Conservation (phyloP, 2,113 vertebrate species). For the Globicephala melas region DNA sequence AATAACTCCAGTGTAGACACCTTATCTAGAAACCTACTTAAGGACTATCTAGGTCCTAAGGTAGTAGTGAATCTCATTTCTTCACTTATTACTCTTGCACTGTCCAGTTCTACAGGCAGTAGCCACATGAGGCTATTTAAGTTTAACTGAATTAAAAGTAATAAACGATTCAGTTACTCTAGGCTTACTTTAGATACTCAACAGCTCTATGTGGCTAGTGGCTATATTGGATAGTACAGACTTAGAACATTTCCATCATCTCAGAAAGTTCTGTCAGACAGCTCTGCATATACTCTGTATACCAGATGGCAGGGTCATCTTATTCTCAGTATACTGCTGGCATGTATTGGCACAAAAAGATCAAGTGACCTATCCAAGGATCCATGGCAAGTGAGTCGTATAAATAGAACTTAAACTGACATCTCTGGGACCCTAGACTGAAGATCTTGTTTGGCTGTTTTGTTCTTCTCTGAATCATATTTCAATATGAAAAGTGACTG, state of each 20-base stretch:
- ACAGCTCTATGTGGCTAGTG: background rate
- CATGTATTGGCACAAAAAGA: background rate
- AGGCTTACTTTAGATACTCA: background rate
- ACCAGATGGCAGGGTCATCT: background rate
- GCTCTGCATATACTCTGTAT: background rate
- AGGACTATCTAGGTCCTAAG: background rate
- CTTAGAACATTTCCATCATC: background rate
- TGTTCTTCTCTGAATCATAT: background rate
- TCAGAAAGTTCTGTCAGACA: background rate
- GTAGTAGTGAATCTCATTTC: background rate
- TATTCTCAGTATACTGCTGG: background rate
- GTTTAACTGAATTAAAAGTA: background rate
- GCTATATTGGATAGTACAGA: background rate
- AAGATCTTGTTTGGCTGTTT: background rate
- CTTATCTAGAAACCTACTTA: background rate
- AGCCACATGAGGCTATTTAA: background rate
- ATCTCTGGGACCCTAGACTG: background rate
- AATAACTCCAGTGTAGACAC: background rate
- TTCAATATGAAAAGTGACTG: background rate
- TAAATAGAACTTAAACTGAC: background rate
- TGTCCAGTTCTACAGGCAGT: background rate
- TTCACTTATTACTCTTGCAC: background rate
- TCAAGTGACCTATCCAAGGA: background rate
- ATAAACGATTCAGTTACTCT: background rate
- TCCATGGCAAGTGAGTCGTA: background rate